phyloP scores from a whole-genome alignment of 35 echinoderm and acorn worm species.

The Hemicentrotus pulcherrimus region DNA sequence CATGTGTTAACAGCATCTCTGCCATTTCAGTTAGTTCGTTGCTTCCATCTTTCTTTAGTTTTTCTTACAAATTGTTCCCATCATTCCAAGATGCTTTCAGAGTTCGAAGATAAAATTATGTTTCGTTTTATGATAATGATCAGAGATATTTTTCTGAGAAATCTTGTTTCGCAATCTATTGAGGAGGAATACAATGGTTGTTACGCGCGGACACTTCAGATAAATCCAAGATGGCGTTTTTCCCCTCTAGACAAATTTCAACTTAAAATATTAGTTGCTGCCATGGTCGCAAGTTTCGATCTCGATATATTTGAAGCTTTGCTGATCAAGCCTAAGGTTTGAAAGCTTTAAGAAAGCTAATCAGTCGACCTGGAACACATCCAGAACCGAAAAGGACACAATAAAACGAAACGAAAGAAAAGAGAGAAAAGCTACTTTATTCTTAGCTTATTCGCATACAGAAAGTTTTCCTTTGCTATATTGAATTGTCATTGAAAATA shows the following conservation, averaged over 20 bases:
- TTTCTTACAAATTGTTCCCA: neutral
- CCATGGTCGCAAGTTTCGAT: neutral
- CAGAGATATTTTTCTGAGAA: neutral
- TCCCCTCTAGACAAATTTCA: neutral
- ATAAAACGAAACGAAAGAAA: too few species aligned
- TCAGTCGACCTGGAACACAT: neutral
- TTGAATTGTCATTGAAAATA: too few species aligned
- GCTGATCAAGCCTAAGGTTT: neutral
- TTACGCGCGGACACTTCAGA: neutral
- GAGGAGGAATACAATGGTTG: neutral
- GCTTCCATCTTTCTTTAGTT: neutral
- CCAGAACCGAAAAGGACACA: too few species aligned
- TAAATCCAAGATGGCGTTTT: neutral
- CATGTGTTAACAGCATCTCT: too few species aligned
- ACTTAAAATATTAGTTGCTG: neutral
- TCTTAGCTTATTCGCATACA: too few species aligned
- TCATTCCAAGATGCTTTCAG: neutral
- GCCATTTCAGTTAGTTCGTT: neutral
- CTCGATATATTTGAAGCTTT: neutral
- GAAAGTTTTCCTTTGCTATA: too few species aligned
- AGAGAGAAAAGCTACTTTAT: too few species aligned
- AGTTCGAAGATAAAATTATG: neutral
- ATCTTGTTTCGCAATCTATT: neutral
- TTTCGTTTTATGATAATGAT: neutral
- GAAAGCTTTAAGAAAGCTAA: neutral